Conservation (phyloP, 2,888 invertebrate genomes). For the Heliconius ismenius region DNA sequence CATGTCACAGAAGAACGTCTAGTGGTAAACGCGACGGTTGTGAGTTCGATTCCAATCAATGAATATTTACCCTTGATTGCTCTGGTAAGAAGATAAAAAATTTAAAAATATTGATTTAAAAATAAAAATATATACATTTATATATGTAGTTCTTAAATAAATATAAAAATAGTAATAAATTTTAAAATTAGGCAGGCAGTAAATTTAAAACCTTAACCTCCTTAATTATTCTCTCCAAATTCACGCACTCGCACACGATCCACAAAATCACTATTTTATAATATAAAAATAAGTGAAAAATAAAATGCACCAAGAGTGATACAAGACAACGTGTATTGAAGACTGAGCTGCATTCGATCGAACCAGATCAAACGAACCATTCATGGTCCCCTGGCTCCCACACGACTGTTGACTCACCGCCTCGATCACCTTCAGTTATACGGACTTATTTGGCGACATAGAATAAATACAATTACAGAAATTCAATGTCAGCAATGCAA, state of each 20-base stretch:
- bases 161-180: no score
- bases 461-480: slow-evolving; percentile 65
- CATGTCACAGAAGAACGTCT: background rate
- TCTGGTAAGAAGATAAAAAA: background rate
- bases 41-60: background rate
- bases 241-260: background rate
- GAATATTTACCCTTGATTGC: background rate
- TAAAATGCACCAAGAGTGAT: slow-evolving; percentile 41
- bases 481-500: slow-evolving; percentile 58
- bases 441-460: slow-evolving; percentile 80
- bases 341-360: slow-evolving; percentile 63
- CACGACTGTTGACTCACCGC: slow-evolving; percentile 68
- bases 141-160: background rate
- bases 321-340: slow-evolving; percentile 55
- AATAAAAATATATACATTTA: background rate
- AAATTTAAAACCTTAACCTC: background rate
- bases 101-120: background rate
- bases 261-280: slow-evolving; percentile 5
- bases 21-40: background rate
- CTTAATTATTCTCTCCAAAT: background rate
- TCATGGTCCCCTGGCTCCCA: slow-evolving; percentile 66
- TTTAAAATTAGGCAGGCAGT: no score
- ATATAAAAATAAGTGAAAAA: slow-evolving; percentile 1
- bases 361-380: slow-evolving; percentile 53
- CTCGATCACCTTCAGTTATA: slow-evolving; percentile 75